Evolutionary conservation across 2,888 invertebrate species (phyloP).

Genomic region (Ligdia adustata): DNA sequence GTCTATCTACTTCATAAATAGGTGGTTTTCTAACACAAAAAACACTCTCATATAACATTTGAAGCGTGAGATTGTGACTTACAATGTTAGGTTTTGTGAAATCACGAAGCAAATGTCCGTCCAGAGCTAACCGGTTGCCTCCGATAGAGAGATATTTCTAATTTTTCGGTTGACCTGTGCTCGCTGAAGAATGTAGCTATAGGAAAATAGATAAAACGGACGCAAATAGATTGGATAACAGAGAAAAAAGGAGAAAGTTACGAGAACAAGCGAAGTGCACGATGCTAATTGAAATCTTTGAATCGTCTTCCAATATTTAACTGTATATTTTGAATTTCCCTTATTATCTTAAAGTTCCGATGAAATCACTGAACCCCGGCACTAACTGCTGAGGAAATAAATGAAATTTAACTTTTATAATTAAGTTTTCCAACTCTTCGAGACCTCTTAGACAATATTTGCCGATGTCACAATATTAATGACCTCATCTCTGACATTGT

Average conservation of each 20-base stretch:
- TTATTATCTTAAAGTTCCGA: conserved; percentile 41
- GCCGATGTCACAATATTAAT: conserved; percentile 44
- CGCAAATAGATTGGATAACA: conserved; percentile 61
- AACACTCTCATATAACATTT: conserved; percentile 2
- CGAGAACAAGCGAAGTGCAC: conserved; percentile 46
- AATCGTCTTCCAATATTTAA: conserved; percentile 54
- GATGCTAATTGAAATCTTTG: conserved; percentile 59
- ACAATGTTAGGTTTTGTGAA: conserved; percentile 24
- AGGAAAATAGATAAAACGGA: conserved; percentile 66
- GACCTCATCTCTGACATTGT: conserved; percentile 38
- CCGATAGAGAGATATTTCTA: conserved; percentile 74
- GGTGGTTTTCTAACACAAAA: neutral
- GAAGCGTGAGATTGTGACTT: conserved; percentile 8
- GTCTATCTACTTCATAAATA: too few relatives aligned
- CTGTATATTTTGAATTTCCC: conserved; percentile 38
- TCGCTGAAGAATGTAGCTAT: conserved; percentile 54
- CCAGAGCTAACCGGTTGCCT: conserved; percentile 53
- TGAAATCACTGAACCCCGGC: conserved; percentile 38
- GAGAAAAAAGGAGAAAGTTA: conserved; percentile 51
- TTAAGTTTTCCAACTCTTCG: conserved; percentile 31
- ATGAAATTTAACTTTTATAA: conserved; percentile 32
- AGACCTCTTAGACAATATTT: conserved; percentile 26
- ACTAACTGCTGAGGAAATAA: conserved; percentile 24
- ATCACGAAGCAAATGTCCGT: conserved; percentile 26
- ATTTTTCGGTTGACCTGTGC: conserved; percentile 73